These are phyloP conservation scores for Bos taurus DNA, from an alignment of 2,113 vertebrate genomes.

Conservation along the genomic window ARS-UCD2.0 NC_037333.1:18896001-18896500, in stretches of 20 bases:
- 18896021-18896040: background rate
- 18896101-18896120: background rate
- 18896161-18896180: background rate
- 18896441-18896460: background rate
- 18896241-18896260: background rate
- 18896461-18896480: fast-evolving
- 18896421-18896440: constrained; percentile 18
- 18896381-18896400: background rate
- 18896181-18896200: background rate
- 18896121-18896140: background rate
- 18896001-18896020: background rate
- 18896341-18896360: background rate
- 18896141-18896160: background rate
- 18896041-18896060: background rate
- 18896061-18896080: background rate
- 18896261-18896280: background rate
- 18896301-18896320: background rate
- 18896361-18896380: background rate
- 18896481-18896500: constrained; percentile 6
- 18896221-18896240: background rate
- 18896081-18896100: background rate
- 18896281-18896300: background rate
- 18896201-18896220: background rate
- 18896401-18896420: background rate
- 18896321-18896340: background rate